Evolutionary conservation across 2,888 invertebrate species (phyloP).

Genomic region (Mactromeris polynyma): DNA sequence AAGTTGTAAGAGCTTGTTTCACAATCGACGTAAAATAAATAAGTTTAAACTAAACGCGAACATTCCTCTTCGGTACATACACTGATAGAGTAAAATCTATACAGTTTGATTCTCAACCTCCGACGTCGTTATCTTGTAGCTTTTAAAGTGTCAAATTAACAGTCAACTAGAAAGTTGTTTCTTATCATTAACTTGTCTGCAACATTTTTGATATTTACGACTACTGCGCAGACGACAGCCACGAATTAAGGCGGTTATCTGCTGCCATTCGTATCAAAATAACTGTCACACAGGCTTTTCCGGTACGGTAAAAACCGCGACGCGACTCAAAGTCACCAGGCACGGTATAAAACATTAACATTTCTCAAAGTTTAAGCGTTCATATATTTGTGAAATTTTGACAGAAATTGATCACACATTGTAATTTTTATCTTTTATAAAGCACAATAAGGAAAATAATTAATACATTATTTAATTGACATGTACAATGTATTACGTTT

Average conservation of each 20-base stretch:
- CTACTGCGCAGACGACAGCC: constrained; percentile 14
- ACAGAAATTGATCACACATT: neutral
- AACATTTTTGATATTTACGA: constrained; percentile 21
- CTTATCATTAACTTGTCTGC: constrained; percentile 33
- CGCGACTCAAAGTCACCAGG: constrained; percentile 14
- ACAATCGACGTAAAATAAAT: too few relatives aligned
- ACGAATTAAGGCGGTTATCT: neutral
- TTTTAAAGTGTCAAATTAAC: constrained; percentile 21
- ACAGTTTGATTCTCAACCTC: neutral
- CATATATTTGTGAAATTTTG: neutral
- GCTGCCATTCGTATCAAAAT: neutral
- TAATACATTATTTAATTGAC: neutral
- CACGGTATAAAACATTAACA: neutral
- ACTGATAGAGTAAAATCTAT: neutral
- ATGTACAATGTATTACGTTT: neutral
- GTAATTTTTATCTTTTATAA: neutral
- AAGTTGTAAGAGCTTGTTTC: too few relatives aligned
- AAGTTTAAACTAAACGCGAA: too few relatives aligned
- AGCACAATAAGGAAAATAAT: neutral
- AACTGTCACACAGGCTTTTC: neutral
- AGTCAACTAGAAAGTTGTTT: constrained; percentile 7
- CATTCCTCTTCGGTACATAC: neutral
- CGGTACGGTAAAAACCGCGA: constrained; percentile 1
- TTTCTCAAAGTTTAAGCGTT: neutral
- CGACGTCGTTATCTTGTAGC: neutral